Base-by-base conservation (phyloP, 1,140 invertebrate genomes). In the Cotesia glomerata region DNA sequence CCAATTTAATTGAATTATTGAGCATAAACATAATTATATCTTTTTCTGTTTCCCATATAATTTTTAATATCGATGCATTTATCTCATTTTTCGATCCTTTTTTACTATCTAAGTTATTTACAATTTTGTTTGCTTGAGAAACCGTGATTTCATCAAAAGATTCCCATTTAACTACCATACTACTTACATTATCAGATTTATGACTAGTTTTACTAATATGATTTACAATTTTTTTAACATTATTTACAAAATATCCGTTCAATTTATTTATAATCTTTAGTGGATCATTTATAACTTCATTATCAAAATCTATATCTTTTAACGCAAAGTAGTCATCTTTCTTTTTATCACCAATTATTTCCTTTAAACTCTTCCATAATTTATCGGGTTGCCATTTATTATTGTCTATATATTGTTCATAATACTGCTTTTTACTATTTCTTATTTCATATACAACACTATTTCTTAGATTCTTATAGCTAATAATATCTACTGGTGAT, bases 1-100 rank as follows among this genome's bases (percentile, higher is more conserved):
- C 73, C 34, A 18, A 26, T 14, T 52, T 34, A 2, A 76, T 8
- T 0, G 69, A 74, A 4, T 69, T 26, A 61, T 74, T 76, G 14
- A 76, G 62, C 45, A 76, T n/a, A 18, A 34, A 35, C n/a, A 68
- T 3, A 13, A 34, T 34, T 5, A 36, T 35, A 64, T 52, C 13
- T 52, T 52, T 52, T 3, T 52, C 51, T 3, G 14, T 11, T 4
- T 52, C 14, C 51, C 51, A 52, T 5, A 52, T 11, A 5, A n/a
- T 3, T 5, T 52, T 52, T 4, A 52, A 3, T 11, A 52, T 52
- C 3, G 3, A n/a, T 4, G 9, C 11, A 52, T 52, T 52, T 3
- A 52, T 52, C 4, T 52, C 51, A 52, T 5, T 4, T n/a, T 52
- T 52, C 4, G 14, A 52, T 5, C 11, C 51, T 14, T 52, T 52